phyloP scores from a whole-genome alignment of 2,888 invertebrate genomes.

The Aricia artaxerxes region DNA sequence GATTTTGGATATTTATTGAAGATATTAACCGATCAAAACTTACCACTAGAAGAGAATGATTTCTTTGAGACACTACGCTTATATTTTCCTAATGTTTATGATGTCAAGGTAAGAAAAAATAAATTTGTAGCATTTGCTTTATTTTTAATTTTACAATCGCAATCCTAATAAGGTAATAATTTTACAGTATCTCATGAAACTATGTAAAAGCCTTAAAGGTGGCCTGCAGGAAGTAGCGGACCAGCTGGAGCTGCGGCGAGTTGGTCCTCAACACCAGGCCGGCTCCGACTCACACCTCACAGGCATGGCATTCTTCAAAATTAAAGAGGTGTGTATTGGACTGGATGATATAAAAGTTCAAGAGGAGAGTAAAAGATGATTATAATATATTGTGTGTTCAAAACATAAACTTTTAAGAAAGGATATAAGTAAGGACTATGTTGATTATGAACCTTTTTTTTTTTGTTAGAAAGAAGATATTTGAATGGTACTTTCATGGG shows the following conservation, averaged over 20 bases:
- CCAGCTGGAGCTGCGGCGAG: conserved; percentile 92
- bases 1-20: conserved; percentile 98
- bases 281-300: conserved; percentile 98
- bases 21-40: conserved; percentile 91
- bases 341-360: too few relatives aligned
- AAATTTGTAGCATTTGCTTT: not conserved
- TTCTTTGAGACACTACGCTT: conserved; percentile 94
- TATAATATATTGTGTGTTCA: too few relatives aligned
- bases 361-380: too few relatives aligned
- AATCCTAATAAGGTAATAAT: conserved; percentile 17
- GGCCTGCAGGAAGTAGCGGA: conserved; percentile 97
- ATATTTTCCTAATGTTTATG: conserved; percentile 96
- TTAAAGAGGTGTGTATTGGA: conserved; percentile 53
- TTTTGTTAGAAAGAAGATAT: too few relatives aligned
- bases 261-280: conserved; percentile 98
- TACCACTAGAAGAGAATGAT: conserved; percentile 94
- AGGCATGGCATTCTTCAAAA: conserved; percentile 96
- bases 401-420: too few relatives aligned
- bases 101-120: conserved; percentile 86
- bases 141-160: not conserved
- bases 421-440: too few relatives aligned
- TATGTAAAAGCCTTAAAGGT: conserved; percentile 97
- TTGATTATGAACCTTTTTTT: too few relatives aligned
- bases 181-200: conserved; percentile 93
- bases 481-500: too few relatives aligned